These are phyloP conservation scores for Phenganax marumi DNA, from an alignment of 92 coral and sea anemone species.

Conservation along the genomic window DNA sequence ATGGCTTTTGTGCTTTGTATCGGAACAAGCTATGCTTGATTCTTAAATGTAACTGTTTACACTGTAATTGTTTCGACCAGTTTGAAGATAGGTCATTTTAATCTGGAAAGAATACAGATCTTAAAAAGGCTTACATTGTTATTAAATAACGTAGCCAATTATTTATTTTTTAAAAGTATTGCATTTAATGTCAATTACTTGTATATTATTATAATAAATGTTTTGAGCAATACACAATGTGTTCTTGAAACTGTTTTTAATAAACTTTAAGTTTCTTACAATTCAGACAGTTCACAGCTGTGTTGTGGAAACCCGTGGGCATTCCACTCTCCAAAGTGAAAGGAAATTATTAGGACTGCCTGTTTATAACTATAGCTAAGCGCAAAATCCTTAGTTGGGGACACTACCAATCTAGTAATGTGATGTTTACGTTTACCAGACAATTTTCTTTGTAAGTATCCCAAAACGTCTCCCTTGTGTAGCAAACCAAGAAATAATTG, in stretches of 20 bases:
- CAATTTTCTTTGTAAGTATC: conserved; percentile 20
- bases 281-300: conserved; percentile 21
- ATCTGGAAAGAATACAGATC: too few species aligned
- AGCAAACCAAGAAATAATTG: conserved; percentile 4
- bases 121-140: too few species aligned
- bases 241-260: neutral
- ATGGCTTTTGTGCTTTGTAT: too few species aligned
- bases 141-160: too few species aligned
- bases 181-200: too few species aligned
- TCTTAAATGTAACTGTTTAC: too few species aligned
- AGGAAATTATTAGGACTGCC: conserved; percentile 16
- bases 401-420: conserved; percentile 6
- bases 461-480: conserved; percentile 8
- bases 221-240: neutral
- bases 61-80: too few species aligned
- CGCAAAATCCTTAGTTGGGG: conserved; percentile 34
- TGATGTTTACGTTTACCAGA: conserved; percentile 14
- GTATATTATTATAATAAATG: neutral
- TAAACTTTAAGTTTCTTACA: neutral
- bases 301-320: conserved; percentile 18
- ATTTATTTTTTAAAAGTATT: too few species aligned
- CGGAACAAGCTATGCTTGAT: too few species aligned
- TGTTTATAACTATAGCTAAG: conserved; percentile 15
- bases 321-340: conserved; percentile 27
- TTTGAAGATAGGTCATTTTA: too few species aligned